Base-by-base conservation (phyloP, 1,140 invertebrate genomes). In the Aricia agestis region DNA sequence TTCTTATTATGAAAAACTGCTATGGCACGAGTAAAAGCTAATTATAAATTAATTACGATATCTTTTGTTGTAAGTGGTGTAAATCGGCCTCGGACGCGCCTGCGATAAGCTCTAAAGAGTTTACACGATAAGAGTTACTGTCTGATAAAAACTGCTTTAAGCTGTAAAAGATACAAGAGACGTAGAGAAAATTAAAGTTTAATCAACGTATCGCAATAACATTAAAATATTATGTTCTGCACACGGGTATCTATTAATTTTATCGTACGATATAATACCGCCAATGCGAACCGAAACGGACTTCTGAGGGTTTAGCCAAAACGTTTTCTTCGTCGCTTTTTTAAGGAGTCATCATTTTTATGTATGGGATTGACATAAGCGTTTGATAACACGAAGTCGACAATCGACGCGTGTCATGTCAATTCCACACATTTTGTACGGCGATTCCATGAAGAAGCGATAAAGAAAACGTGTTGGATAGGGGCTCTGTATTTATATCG, bases 271-370 rank as follows among this genome's bases (percentile, higher is more conserved):
- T 79, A 82, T 82, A 25, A 25, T 80, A 77, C 76, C 68, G 83
- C 72, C 78, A 83, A 82, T 81, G 83, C 79, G 84, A 84, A 84
- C 82, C 77, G 81, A 81, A 79, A 82, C 81, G 72, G 78, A 77
- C 78, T 72, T 36, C 36, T 36, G 6, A 7, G 9, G 36, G 6
- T 5, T 9, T 36, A 36, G 1, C 25, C 25, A 25, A 25, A 25
- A 25, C 25, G 25, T 25, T 0, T 25, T 25, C 25, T 25, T 25
- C 3, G 3, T 25, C 3, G 25, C 3, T 25, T 25, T 25, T 25
- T 25, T 25, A 25, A 25, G 3, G 25, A 25, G 3, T 25, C 25
- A 25, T 3, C 25, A 25, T 25, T 3, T 2, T 2, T 2, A 25
- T 25, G 25, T 25, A 25, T 25, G 25, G 25, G 3, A 25, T 25